These are phyloP conservation scores for Scalopus aquaticus DNA, from an alignment of 2,113 vertebrate genomes.

Conservation along the genomic window DNA sequence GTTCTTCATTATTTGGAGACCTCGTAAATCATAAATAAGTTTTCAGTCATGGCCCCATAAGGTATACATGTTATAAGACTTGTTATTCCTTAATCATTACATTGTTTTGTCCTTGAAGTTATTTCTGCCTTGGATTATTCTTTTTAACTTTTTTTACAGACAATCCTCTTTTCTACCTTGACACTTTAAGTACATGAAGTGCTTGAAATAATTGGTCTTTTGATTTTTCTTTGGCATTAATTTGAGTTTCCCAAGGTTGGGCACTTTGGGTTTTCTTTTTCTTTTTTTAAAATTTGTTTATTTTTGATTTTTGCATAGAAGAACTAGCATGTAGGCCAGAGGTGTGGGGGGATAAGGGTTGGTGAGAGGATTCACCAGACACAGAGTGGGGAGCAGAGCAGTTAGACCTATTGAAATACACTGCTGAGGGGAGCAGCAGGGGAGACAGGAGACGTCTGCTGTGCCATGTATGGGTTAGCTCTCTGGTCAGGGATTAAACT, in stretches of 20 bases:
- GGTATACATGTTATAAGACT: rapidly evolving
- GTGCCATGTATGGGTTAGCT: too few species aligned
- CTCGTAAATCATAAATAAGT: neutral
- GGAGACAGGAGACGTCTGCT: too few species aligned
- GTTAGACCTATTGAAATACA: too few species aligned
- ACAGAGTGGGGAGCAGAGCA: too few species aligned
- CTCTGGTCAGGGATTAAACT: neutral
- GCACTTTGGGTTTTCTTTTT: neutral
- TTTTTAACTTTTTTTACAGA: neutral
- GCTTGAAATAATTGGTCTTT: neutral
- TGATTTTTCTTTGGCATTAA: neutral
- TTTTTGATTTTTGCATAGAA: too few species aligned
- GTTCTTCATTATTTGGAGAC: neutral
- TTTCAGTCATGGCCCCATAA: neutral
- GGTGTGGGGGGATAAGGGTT: too few species aligned
- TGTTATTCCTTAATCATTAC: neutral
- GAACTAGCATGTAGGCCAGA: too few species aligned
- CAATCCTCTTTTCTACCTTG: neutral
- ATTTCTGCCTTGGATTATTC: neutral
- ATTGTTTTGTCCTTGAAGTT: neutral
- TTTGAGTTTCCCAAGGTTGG: neutral
- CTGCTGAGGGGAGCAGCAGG: too few species aligned
- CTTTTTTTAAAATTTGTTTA: too few species aligned
- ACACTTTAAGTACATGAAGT: rapidly evolving
- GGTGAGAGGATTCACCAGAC: too few species aligned